Base-by-base conservation (phyloP, 2,888 invertebrate genomes). In the Thelaira solivaga region DNA sequence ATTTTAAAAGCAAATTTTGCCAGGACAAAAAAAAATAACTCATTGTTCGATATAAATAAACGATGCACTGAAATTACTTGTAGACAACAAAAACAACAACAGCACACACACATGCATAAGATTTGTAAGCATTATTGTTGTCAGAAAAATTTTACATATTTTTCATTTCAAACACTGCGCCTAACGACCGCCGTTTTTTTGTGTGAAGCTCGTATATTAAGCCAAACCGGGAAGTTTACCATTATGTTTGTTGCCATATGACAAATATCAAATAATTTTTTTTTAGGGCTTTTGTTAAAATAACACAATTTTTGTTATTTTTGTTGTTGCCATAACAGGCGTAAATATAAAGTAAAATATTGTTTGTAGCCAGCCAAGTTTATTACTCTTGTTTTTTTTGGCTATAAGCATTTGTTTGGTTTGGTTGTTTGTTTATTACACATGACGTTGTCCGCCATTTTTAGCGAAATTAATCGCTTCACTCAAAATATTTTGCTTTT, bases 401-500 rank as follows among this genome's bases (percentile, higher is more conserved):
- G 20, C 11, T 10, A 22, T 67, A n/a, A n/a, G n/a, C 34, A 41
- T 62, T 16, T 41, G 31, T 29, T 53, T 43, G 20, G 57, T 65
- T 57, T 10, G n/a, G n/a, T n/a, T 20, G 43, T 53, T 59, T 49
- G 24, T 61, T 51, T 61, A 59, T 43, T 51, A 64, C 72, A 39
- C 31, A 64, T 36, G n/a, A n/a, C n/a, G n/a, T n/a, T n/a, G n/a
- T 59, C 51, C 4, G 26, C 7, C 5, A 45, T 55, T 73, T 67
- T 36, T 57, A 53, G 45, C 55, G 55, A 72, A 72, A 77, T 67
- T 73, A 77, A 64, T 73, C 68, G 64, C 45, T 64, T 68, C 39
- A 41, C 36, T 73, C 29, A 49, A 43, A 68, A 43, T 31, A 41
- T 39, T 18, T 16, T 18, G 10, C 2, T 49, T 49, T 34, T 24